phyloP scores from a whole-genome alignment of 2,888 invertebrate species.

The Luffia ferchaultella region DNA sequence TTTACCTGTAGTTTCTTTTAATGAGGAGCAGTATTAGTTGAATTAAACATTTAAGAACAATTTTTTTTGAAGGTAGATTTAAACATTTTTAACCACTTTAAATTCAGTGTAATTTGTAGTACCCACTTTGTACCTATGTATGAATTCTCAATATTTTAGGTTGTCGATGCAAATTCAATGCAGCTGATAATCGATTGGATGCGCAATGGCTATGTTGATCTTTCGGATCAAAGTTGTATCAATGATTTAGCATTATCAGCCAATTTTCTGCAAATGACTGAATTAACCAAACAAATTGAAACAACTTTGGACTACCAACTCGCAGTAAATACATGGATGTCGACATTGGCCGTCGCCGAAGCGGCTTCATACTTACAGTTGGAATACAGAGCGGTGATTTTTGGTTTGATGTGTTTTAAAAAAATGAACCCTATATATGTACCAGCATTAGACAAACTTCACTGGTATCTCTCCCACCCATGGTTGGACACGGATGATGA shows the following conservation, averaged over 20 bases:
- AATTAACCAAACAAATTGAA: conserved; percentile 44
- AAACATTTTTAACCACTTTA: too few species aligned
- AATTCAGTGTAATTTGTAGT: too few species aligned
- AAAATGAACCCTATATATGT: conserved; percentile 34
- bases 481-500: conserved; percentile 35
- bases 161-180: conserved; percentile 44
- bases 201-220: conserved; percentile 38
- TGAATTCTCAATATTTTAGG: conserved; percentile 24
- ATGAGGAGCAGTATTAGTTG: too few species aligned
- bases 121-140: too few species aligned
- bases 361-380: conserved; percentile 29
- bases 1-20: too few species aligned
- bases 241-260: conserved; percentile 38
- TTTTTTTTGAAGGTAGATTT: too few species aligned
- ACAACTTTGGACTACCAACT: conserved; percentile 34
- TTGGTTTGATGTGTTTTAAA: conserved; percentile 38
- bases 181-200: conserved; percentile 39
- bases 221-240: conserved; percentile 28
- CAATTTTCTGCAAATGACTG: conserved; percentile 45
- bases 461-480: conserved; percentile 52
- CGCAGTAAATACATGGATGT: conserved; percentile 33
- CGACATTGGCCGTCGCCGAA: conserved; percentile 40
- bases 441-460: conserved; percentile 31
- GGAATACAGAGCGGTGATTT: conserved; percentile 29
- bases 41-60: too few species aligned